phyloP scores from a whole-genome alignment of 2,797 vertebrate species.

The Enteromius argenteus region DNA sequence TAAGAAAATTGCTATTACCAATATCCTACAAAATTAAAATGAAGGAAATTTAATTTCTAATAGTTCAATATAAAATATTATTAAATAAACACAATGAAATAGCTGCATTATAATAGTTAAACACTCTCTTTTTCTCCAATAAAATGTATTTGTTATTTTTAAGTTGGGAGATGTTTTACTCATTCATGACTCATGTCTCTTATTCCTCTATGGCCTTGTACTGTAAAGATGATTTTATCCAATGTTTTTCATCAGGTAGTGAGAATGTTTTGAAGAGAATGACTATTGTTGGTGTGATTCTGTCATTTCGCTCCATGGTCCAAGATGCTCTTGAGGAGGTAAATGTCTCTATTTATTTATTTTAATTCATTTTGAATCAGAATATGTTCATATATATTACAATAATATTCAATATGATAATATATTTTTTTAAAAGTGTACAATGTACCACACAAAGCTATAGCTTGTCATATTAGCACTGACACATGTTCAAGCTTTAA shows the following conservation, averaged over 20 bases:
- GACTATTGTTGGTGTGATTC: conserved; percentile 88
- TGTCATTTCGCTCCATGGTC: conserved; percentile 82
- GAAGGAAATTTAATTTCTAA: background rate
- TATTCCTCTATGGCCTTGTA: background rate
- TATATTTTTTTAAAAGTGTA: background rate
- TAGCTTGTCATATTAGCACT: background rate
- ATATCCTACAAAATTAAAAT: background rate
- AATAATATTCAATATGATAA: background rate
- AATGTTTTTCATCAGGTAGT: conserved; percentile 73
- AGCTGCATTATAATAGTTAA: no score
- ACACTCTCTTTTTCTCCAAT: background rate
- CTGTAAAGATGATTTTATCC: background rate
- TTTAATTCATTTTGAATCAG: background rate
- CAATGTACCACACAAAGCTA: background rate
- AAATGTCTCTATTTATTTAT: conserved; percentile 51
- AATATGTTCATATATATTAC: background rate
- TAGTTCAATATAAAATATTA: background rate
- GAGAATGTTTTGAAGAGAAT: conserved; percentile 93
- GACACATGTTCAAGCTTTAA: no score
- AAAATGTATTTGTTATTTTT: background rate
- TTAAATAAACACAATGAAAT: no score
- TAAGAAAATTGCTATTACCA: background rate
- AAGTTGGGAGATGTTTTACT: background rate
- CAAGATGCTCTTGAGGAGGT: conserved; percentile 87
- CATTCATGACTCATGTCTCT: background rate